phyloP scores from a whole-genome alignment of 2,113 vertebrate species.

The Jaculus jaculus region DNA sequence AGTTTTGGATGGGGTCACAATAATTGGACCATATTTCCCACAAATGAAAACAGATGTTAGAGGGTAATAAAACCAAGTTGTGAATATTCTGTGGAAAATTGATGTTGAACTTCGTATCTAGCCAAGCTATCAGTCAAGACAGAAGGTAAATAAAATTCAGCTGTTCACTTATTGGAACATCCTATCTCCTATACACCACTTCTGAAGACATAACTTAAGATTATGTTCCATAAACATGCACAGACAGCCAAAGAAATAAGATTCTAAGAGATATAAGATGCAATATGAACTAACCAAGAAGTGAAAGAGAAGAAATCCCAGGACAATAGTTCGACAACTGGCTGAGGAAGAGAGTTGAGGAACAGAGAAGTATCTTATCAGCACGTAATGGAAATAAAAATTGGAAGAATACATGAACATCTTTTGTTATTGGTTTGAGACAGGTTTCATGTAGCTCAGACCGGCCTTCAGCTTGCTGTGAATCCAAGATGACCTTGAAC shows the following conservation, averaged over 20 bases:
- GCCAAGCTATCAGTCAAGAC: background rate
- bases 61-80: background rate
- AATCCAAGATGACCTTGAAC: too few relatives aligned
- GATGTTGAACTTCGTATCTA: background rate
- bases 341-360: background rate
- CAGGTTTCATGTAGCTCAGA: too few relatives aligned
- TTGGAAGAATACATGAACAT: background rate
- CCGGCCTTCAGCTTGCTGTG: too few relatives aligned
- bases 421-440: too few relatives aligned
- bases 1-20: background rate
- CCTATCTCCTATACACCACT: background rate
- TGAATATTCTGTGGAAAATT: background rate
- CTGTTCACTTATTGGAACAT: background rate
- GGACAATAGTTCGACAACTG: background rate
- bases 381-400: background rate
- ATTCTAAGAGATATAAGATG: background rate
- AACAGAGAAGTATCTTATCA: background rate
- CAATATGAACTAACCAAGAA: background rate
- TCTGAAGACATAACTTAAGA: background rate
- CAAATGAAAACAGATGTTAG: background rate
- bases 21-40: background rate
- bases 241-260: background rate
- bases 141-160: background rate
- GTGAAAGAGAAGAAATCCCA: background rate
- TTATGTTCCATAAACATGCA: background rate